Evolutionary conservation across 2,888 invertebrate species (phyloP).

Genomic region (Agrotis ipsilon): DNA sequence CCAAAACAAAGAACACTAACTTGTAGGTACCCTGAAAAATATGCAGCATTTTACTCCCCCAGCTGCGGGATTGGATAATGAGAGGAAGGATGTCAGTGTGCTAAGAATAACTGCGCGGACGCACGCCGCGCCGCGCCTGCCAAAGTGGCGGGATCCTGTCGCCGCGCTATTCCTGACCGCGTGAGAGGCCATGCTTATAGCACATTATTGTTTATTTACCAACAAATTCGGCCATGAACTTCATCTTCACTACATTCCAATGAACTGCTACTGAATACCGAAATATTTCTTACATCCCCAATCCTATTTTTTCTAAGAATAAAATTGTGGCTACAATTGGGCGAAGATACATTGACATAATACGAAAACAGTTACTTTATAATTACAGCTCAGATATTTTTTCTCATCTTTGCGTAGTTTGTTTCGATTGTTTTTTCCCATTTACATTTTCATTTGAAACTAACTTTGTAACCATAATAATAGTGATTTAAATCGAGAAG

Average conservation of each 20-base stretch:
- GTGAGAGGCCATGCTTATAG: conserved; percentile 25
- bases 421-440: not conserved
- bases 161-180: conserved; percentile 46
- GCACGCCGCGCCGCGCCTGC: conserved; percentile 5
- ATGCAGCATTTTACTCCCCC: conserved; percentile 35
- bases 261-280: not conserved
- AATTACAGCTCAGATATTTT: too few relatives aligned
- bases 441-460: not conserved
- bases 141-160: conserved; percentile 59
- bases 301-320: too few relatives aligned
- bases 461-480: not conserved
- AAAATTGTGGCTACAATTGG: too few relatives aligned
- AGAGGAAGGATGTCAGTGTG: conserved; percentile 56
- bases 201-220: conserved; percentile 27
- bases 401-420: not conserved
- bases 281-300: not conserved
- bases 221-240: conserved; percentile 22
- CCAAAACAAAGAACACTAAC: too few relatives aligned
- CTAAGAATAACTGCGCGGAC: conserved; percentile 60
- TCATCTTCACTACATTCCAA: not conserved
- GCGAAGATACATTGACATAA: too few relatives aligned
- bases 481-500: not conserved
- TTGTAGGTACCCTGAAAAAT: not conserved
- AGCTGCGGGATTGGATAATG: conserved; percentile 67
- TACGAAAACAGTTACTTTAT: too few relatives aligned